Evolutionary conservation across 2,888 invertebrate species (phyloP).

Genomic region (Tetranychus piercei): DNA sequence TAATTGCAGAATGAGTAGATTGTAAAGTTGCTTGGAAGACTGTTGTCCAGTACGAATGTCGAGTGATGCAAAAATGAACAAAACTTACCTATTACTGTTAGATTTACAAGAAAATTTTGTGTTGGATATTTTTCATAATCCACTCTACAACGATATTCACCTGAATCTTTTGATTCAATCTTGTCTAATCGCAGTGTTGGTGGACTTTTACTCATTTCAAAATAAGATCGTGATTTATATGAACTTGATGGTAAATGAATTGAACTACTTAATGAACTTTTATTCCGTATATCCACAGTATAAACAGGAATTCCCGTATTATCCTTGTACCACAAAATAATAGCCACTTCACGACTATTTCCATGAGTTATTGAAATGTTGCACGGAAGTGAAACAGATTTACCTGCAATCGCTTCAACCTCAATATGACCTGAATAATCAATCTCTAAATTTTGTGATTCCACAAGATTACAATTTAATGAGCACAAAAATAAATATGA

Average conservation of each 20-base stretch:
- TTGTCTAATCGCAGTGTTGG: conserved; percentile 44
- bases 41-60: neutral
- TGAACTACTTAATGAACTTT: conserved; percentile 18
- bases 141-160: conserved; percentile 69
- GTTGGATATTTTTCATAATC: conserved; percentile 54
- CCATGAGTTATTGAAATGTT: conserved; percentile 21
- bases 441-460: neutral
- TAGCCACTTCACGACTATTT: conserved; percentile 24
- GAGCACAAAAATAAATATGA: neutral
- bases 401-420: conserved; percentile 23
- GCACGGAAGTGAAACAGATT: conserved; percentile 25
- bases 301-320: conserved; percentile 24
- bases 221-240: conserved; percentile 26
- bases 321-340: conserved; percentile 26
- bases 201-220: conserved; percentile 25
- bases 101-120: conserved; percentile 10
- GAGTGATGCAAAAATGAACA: neutral
- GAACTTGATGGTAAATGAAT: conserved; percentile 21
- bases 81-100: conserved; percentile 15
- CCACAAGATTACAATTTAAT: neutral
- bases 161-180: conserved; percentile 59
- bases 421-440: conserved; percentile 14
- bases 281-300: conserved; percentile 24
- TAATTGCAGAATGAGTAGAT: neutral
- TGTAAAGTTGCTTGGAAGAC: conserved; percentile 27